Evolutionary conservation across 2,113 vertebrate species (phyloP).

Genomic region (Alouatta palliata): DNA sequence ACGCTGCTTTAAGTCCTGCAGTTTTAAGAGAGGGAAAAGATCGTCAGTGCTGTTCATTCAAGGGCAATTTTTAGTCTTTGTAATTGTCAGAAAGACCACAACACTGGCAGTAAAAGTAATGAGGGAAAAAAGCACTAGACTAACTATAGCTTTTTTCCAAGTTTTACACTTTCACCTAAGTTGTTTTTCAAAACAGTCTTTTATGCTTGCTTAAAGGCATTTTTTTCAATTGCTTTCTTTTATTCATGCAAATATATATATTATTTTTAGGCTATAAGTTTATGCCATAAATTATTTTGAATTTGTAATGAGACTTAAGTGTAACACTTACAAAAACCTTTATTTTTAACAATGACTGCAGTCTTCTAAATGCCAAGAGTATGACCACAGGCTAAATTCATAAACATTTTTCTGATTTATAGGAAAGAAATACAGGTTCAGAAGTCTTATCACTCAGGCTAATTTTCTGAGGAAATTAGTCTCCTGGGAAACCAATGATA

Average conservation of each 20-base stretch:
- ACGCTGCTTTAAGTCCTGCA: conserved; percentile 94
- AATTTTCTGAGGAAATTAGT: neutral
- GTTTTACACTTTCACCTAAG: neutral
- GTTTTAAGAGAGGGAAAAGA: conserved; percentile 37
- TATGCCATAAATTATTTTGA: neutral
- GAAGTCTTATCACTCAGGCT: neutral
- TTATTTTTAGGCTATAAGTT: neutral
- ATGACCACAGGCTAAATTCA: neutral
- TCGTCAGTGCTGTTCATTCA: neutral
- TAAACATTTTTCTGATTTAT: neutral
- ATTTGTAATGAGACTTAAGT: neutral
- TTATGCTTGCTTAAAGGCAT: neutral
- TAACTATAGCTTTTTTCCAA: neutral
- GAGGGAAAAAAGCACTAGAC: neutral
- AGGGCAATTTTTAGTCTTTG: neutral
- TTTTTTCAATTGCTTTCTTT: neutral
- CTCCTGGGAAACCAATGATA: neutral
- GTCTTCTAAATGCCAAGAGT: neutral
- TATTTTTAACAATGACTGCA: neutral
- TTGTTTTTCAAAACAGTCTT: neutral
- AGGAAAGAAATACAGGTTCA: neutral
- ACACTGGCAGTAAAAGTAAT: neutral
- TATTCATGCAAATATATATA: neutral
- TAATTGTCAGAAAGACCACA: neutral
- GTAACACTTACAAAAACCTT: neutral